These are phyloP conservation scores for Rhodinocichla rosea DNA, from an alignment of 2,113 vertebrate genomes.

Conservation along the genomic window DNA sequence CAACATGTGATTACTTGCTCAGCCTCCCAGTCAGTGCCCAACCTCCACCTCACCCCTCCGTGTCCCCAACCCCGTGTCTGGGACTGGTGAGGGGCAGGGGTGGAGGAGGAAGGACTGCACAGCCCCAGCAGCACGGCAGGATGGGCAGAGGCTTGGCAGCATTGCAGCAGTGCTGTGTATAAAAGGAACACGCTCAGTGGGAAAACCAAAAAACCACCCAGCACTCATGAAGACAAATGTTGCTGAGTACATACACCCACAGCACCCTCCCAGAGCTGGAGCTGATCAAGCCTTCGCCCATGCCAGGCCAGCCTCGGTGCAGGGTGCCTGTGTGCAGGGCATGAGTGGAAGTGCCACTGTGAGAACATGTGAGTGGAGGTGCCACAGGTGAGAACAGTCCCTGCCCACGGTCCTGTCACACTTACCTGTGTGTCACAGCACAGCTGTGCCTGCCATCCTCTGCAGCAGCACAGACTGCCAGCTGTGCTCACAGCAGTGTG, in stretches of 20 bases:
- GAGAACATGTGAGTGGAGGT: neutral
- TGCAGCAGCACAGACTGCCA: neutral
- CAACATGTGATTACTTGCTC: neutral
- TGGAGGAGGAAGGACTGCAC: neutral
- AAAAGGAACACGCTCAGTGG: neutral
- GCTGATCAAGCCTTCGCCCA: neutral
- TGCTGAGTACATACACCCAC: neutral
- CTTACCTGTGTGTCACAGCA: accelerated
- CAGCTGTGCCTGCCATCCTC: neutral
- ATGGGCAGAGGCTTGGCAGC: neutral
- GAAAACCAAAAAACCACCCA: neutral
- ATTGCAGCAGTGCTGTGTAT: neutral
- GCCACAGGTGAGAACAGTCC: neutral
- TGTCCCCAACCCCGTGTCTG: neutral
- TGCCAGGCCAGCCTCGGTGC: accelerated
- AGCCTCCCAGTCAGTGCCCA: neutral
- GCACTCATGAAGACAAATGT: neutral
- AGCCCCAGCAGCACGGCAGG: neutral
- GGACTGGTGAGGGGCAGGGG: neutral
- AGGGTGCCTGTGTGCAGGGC: neutral
- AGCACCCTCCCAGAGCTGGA: neutral
- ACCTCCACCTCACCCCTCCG: accelerated
- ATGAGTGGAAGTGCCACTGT: neutral
- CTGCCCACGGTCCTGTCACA: neutral
- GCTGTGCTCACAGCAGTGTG: neutral